These are phyloP conservation scores for Limonius californicus DNA, from an alignment of 1,140 invertebrate species.

Conservation along the genomic window DNA sequence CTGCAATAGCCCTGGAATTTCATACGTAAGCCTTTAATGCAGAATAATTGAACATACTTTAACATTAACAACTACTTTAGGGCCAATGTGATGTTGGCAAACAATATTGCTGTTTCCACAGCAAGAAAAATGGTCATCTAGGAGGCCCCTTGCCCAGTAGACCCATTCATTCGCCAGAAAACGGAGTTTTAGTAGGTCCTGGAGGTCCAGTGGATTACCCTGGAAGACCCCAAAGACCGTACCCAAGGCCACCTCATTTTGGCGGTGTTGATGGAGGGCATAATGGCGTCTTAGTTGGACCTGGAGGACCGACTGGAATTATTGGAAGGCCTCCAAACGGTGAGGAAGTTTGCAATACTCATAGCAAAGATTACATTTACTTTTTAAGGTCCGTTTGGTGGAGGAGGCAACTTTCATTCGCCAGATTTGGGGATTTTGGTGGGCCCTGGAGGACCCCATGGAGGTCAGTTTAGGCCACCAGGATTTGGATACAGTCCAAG, in stretches of 20 bases:
- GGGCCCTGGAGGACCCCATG: conserved; percentile 40
- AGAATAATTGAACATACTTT: too few species aligned
- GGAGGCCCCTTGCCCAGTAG: conserved; percentile 36
- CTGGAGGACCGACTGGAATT: conserved; percentile 54
- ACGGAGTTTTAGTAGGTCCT: conserved; percentile 55
- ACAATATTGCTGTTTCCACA: conserved; percentile 52
- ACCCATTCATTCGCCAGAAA: conserved; percentile 40
- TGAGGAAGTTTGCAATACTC: too few species aligned
- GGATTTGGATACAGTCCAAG: neutral
- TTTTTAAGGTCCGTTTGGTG: too few species aligned
- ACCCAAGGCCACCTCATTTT: neutral
- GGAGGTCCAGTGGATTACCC: conserved; percentile 47
- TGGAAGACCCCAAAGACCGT: conserved; percentile 15
- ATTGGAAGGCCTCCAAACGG: conserved; percentile 43
- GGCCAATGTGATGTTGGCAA: conserved; percentile 53
- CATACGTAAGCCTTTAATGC: conserved; percentile 57
- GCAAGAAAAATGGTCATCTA: conserved; percentile 41
- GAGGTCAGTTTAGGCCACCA: conserved; percentile 22
- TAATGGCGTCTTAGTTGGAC: conserved; percentile 51
- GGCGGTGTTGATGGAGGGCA: neutral
- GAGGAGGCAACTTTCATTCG: neutral
- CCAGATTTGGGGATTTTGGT: conserved; percentile 25
- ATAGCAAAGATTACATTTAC: too few species aligned
- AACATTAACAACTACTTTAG: too few species aligned
- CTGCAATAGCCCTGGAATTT: conserved; percentile 52